Conservation (phyloP, 2,113 vertebrate genomes). For the Ceyx melanurus region DNA sequence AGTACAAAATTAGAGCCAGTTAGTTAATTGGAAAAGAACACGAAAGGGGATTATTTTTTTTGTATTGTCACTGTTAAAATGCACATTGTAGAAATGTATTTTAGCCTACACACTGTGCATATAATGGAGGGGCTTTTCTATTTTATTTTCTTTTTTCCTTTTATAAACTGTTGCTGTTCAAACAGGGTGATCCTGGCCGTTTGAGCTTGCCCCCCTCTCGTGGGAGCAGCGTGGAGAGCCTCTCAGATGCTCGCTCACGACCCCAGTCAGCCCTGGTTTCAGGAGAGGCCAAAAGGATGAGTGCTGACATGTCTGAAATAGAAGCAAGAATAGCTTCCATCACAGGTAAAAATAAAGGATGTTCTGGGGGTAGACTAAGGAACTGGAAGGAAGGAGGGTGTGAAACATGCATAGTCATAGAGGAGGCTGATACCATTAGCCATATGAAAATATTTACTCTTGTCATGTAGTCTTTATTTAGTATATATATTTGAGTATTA, state of each 20-base stretch:
- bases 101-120: not conserved
- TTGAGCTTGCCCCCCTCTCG: constrained; percentile 90
- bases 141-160: not conserved
- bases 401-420: not conserved
- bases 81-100: not conserved
- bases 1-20: not conserved
- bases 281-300: constrained; percentile 92
- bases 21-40: not conserved
- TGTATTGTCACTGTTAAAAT: not conserved
- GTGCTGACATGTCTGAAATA: constrained; percentile 94
- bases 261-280: constrained; percentile 79
- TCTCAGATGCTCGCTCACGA: constrained; percentile 78
- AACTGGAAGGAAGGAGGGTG: not conserved
- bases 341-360: constrained; percentile 82
- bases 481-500: not conserved
- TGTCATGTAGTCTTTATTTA: not conserved
- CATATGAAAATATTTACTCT: not conserved
- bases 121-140: not conserved
- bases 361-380: not conserved
- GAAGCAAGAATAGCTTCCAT: constrained; percentile 87
- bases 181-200: constrained; percentile 87
- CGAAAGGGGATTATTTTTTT: not conserved
- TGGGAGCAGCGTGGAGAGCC: constrained; percentile 93
- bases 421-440: not conserved
- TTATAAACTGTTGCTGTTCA: constrained; percentile 10